Base-by-base conservation (phyloP, 1,140 invertebrate species). In the Drosophila busckii region DNA sequence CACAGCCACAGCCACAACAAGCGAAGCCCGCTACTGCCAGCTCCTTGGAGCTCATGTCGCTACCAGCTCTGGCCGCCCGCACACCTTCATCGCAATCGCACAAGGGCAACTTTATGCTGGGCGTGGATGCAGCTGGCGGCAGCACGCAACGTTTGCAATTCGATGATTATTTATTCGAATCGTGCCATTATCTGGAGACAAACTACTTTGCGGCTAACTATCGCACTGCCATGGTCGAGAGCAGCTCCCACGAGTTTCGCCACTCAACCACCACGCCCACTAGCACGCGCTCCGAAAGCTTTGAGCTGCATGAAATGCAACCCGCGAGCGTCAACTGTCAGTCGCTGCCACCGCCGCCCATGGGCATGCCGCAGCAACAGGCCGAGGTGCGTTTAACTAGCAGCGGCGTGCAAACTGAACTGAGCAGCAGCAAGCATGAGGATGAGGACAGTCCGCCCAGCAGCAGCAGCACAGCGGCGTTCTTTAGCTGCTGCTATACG, bases 141-240 rank as follows among this genome's bases (percentile, higher is more conserved):
- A 60, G 63, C 15, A 60, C 67, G 34, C 31, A 63, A 15, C 42
- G 67, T 9, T 56, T 84, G 71, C 84, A 86, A 49, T 86, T 86
- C 49, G 84, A 86, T 60, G 84, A 86, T 67, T 86, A 86, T 61
- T 49, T 86, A 61, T 86, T 86, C 52, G 82, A 86, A 56, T 86
- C 85, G 56, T 85, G 84, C 65, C 85, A 86, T 54, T 86, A 86
- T 62, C 42, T 86, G 76, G 85, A 86, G 66, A 86, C 76, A 69
- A 86, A 85, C 76, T 84, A 80, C 52, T 86, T 86, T 85, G 85
- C 82, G 49, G 71, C 85, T 66, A 86, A 56, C 61, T 86, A 86
- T 64, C 71, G 84, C 80, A 86, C 85, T 86, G 85, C 85, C 85
- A 86, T 86, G 84, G 82, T 84, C 71, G 84, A 84, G 64, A 85